phyloP scores from a whole-genome alignment of 2,888 invertebrate species.

The Andrena bicolor region DNA sequence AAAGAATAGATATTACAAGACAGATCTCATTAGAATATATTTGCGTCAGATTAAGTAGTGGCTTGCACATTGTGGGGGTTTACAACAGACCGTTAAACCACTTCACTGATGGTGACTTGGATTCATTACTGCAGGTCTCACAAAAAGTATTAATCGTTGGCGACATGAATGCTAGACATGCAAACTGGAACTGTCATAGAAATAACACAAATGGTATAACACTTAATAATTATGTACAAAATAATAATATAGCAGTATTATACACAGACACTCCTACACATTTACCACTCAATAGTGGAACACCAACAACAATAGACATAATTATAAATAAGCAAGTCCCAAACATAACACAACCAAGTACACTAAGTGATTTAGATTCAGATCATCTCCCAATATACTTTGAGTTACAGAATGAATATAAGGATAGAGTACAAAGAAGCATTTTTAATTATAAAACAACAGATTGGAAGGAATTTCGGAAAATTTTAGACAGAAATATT shows the following conservation, averaged over 20 bases:
- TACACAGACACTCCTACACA: no score
- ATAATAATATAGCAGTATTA: background rate
- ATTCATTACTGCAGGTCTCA: background rate
- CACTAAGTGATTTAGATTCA: no score
- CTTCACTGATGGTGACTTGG: background rate
- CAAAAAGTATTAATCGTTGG: slow-evolving; percentile 8
- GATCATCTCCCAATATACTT: no score
- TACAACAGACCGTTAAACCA: slow-evolving; percentile 1
- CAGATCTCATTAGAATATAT: background rate
- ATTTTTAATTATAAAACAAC: no score
- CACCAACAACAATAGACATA: no score
- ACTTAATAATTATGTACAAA: background rate
- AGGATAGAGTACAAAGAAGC: no score
- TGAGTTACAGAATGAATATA: no score
- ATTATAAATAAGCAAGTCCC: no score
- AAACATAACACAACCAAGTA: no score
- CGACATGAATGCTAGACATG: slow-evolving; percentile 16
- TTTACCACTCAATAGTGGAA: no score
- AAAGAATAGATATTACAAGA: background rate
- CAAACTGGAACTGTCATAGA: slow-evolving; percentile 12
- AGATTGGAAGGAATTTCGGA: no score
- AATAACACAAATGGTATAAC: slow-evolving; percentile 1
- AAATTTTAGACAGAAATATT: no score
- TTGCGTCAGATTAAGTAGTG: background rate
- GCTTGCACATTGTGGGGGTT: background rate